Conservation (phyloP, 2,888 invertebrate genomes). For the Cerceris rybyensis region DNA sequence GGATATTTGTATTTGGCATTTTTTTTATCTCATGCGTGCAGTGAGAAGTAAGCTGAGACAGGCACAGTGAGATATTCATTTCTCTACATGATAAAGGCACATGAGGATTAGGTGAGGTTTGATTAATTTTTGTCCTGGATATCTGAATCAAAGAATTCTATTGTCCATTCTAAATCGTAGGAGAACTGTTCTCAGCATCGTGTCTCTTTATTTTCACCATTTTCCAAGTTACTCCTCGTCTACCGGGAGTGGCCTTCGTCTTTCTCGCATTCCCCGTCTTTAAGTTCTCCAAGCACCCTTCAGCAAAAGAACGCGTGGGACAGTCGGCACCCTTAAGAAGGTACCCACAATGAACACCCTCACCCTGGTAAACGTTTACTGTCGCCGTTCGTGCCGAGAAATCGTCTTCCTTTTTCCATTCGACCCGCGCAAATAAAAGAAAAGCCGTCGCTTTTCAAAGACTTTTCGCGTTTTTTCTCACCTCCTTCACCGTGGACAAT, state of each 20-base stretch:
- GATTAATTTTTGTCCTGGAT: no score
- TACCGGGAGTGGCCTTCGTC: conserved; percentile 10
- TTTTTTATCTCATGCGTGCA: no score
- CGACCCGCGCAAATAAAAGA: conserved; percentile 43
- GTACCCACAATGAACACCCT: conserved; percentile 60
- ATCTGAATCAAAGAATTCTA: no score
- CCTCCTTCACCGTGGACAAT: conserved; percentile 24
- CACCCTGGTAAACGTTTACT: conserved; percentile 68
- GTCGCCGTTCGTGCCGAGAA: conserved; percentile 53
- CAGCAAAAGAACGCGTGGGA: conserved; percentile 11
- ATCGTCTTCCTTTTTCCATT: conserved; percentile 49
- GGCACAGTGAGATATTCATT: no score
- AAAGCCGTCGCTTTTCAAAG: conserved; percentile 46
- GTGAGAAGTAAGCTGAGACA: no score
- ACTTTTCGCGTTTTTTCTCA: conserved; percentile 29
- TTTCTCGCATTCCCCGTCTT: conserved; percentile 26
- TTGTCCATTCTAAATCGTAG: no score
- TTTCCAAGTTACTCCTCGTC: background rate
- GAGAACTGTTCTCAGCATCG: no score
- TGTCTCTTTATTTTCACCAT: no score
- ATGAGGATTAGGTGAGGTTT: no score
- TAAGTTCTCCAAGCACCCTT: conserved; percentile 39
- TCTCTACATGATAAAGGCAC: no score
- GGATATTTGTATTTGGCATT: no score
- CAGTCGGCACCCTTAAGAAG: conserved; percentile 59